These are phyloP conservation scores for Denticeps clupeoides DNA, from an alignment of 2,797 vertebrate genomes.

Conservation along the genomic window DNA sequence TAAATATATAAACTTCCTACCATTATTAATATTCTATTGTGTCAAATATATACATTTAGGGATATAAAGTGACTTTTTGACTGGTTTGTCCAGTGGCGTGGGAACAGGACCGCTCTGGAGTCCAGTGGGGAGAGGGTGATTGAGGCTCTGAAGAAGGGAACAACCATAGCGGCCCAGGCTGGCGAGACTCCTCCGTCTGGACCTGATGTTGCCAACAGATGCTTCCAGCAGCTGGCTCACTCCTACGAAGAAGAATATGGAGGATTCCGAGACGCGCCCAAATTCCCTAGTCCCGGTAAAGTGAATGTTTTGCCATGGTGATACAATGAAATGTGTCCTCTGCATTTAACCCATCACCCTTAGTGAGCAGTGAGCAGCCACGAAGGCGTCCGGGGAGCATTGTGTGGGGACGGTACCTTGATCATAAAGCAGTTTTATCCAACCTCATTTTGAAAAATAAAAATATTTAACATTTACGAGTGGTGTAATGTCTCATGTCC, in stretches of 20 bases:
- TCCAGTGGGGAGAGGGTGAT: conserved; percentile 72
- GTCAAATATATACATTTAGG: background rate
- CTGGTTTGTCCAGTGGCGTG: conserved; percentile 65
- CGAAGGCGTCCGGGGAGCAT: no score
- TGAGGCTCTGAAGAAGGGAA: conserved; percentile 61
- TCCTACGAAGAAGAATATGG: conserved; percentile 84
- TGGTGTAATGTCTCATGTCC: no score
- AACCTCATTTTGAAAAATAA: no score
- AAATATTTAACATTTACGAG: no score
- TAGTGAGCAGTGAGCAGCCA: no score
- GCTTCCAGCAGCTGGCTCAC: conserved; percentile 76
- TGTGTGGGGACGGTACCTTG: no score
- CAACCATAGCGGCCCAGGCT: conserved; percentile 49
- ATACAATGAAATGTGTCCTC: no score
- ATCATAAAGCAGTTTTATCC: no score
- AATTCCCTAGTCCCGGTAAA: conserved; percentile 85
- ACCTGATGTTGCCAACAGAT: conserved; percentile 63
- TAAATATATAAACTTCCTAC: background rate
- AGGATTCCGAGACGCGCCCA: conserved; percentile 76
- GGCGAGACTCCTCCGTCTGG: conserved; percentile 59
- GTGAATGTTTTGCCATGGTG: background rate
- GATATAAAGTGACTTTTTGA: background rate
- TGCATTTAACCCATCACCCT: no score
- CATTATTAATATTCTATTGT: background rate
- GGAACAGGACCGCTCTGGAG: conserved; percentile 66